Conservation (phyloP, 2,113 vertebrate species). For the Zapus hudsonius region DNA sequence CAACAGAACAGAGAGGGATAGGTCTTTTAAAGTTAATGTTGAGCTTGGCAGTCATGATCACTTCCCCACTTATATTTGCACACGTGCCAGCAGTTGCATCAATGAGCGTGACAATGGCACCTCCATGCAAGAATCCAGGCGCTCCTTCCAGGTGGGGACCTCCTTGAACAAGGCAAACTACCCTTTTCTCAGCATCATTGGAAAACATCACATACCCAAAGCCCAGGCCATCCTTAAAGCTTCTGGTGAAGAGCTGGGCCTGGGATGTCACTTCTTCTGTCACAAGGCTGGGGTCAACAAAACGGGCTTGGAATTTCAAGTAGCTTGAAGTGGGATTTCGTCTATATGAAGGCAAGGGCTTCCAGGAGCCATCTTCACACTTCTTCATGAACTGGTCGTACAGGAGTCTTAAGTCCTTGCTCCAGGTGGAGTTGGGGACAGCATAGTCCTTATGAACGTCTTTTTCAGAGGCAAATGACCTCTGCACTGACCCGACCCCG, state of each 20-base stretch:
- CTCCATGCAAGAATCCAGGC: slow-evolving; percentile 81
- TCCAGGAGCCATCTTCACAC: slow-evolving; percentile 83
- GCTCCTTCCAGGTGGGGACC: slow-evolving; percentile 90
- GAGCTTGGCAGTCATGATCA: slow-evolving; percentile 70
- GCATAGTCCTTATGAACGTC: slow-evolving; percentile 80
- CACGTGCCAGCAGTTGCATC: background rate
- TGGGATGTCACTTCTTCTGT: background rate
- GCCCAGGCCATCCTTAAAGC: slow-evolving; percentile 83
- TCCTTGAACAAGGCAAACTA: slow-evolving; percentile 87
- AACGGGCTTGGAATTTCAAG: background rate
- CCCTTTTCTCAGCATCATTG: slow-evolving; percentile 84
- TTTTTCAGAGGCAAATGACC: slow-evolving; percentile 39
- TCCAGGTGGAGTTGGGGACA: slow-evolving; percentile 90
- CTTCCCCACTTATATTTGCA: rapidly evolving
- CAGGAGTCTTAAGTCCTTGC: slow-evolving; percentile 83
- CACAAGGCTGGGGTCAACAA: background rate
- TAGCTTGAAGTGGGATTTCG: rapidly evolving
- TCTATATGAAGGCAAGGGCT: slow-evolving; percentile 46
- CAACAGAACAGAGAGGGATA: slow-evolving; percentile 70
- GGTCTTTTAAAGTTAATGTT: too few species aligned
- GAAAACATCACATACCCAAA: slow-evolving; percentile 91
- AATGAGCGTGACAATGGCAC: slow-evolving; percentile 60
- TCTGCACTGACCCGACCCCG: background rate
- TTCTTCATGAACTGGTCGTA: slow-evolving; percentile 87
- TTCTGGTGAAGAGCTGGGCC: slow-evolving; percentile 85